phyloP scores from a whole-genome alignment of 2,113 vertebrate genomes.

The Pygoscelis antarcticus region DNA sequence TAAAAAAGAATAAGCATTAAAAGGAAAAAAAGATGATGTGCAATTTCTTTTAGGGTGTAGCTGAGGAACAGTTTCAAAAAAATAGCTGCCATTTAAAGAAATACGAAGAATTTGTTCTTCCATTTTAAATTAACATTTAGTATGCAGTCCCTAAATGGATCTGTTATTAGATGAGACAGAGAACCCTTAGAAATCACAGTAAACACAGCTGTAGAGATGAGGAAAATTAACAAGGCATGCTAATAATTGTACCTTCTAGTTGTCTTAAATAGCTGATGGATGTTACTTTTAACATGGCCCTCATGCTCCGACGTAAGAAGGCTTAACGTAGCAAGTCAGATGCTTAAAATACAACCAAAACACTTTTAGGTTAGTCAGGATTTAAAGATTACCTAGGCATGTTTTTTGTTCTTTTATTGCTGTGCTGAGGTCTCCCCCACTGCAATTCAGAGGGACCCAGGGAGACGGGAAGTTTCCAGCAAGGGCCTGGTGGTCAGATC shows the following conservation, averaged over 20 bases:
- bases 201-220: constrained; percentile 51
- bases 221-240: not conserved
- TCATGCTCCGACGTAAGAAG: not conserved
- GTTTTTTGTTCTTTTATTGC: not conserved
- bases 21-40: not conserved
- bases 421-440: not conserved
- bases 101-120: constrained; percentile 25
- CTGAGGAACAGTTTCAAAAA: not conserved
- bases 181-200: constrained; percentile 11
- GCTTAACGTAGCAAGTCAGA: not conserved
- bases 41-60: not conserved
- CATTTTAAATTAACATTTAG: not conserved
- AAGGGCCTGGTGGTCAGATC: not conserved
- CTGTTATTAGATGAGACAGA: constrained; percentile 44
- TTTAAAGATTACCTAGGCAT: not conserved
- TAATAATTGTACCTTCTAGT: constrained; percentile 36
- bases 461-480: not conserved
- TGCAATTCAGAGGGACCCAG: not conserved
- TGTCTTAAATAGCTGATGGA: not conserved
- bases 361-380: not conserved
- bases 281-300: not conserved
- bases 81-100: not conserved
- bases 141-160: not conserved
- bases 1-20: not conserved
- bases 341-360: not conserved